Conservation (phyloP, 2,113 vertebrate species). For the Heterotilapia buettikoferi region DNA sequence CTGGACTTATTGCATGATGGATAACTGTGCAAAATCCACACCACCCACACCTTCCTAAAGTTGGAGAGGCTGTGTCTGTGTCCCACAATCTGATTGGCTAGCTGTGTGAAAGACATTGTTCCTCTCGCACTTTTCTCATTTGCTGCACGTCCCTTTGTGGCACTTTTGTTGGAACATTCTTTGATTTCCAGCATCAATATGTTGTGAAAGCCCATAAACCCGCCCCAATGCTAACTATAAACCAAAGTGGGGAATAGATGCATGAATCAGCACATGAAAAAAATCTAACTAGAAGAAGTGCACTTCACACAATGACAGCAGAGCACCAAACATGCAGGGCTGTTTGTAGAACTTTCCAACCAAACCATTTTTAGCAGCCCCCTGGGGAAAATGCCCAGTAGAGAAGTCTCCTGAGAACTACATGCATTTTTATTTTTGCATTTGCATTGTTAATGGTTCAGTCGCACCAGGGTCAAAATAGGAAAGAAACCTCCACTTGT, state of each 20-base stretch:
- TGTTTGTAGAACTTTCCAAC: background rate
- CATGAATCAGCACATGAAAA: background rate
- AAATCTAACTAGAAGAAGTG: fast-evolving
- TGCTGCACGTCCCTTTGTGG: background rate
- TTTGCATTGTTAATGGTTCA: background rate
- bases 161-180: background rate
- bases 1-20: background rate
- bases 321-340: background rate
- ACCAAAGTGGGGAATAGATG: background rate
- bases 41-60: background rate
- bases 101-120: background rate
- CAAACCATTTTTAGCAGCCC: background rate
- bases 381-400: background rate
- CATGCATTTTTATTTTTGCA: background rate
- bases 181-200: background rate
- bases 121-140: background rate
- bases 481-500: background rate
- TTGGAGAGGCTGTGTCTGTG: background rate
- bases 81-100: background rate
- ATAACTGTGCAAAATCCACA: background rate
- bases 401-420: background rate
- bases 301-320: background rate
- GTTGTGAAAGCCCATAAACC: background rate
- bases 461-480: background rate
- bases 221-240: background rate